Base-by-base conservation (phyloP, 1,140 invertebrate genomes). In the Drosophila parabipectinata region DNA sequence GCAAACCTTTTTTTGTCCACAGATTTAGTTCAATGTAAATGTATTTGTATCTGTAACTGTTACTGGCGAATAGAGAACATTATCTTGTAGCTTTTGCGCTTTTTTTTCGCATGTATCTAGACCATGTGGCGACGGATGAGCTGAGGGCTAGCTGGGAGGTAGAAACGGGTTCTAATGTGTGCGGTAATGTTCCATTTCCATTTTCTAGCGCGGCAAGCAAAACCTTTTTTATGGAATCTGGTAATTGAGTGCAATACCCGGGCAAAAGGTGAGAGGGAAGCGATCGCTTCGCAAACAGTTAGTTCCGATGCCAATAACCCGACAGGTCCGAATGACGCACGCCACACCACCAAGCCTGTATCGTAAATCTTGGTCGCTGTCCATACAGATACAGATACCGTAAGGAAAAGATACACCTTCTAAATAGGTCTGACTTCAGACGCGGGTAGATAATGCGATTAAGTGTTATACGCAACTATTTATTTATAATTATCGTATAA, bases 301-400 rank as follows among this genome's bases (percentile, higher is more conserved):
- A 85, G 78, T 75, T 78, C 69, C 82, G 78, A 85, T 82, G 82
- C 51, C 82, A 85, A 85, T 75, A 85, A 85, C 82, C 83, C 67
- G 62, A 85, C 82, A 78, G 63, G 62, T 55, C 41, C 41, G 26
- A 47, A 61, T 73, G 71, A 73, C 71, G 57, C 67, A 62, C 50
- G 9, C 12, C 9, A 9, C 21, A 28, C 8, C 30, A 3, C 15
- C 48, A 34, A 14, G 28, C 44, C 52, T 52, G 30, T 12, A 28
- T 69, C 51, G 44, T 69, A 71, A 71, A 71, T 71, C 63, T 56
- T 71, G 32, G 52, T 39, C 64, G 18, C 67, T 41, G 67, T 71
- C 67, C 64, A 28, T 28, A 28, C 26, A 71, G 64, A 56, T 69
- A 62, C 44, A 15, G 30, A 34, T 59, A 53, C 24, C 9, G 57